Conservation (phyloP, 1,140 invertebrate genomes). For the Zaprionus gabonicus region DNA sequence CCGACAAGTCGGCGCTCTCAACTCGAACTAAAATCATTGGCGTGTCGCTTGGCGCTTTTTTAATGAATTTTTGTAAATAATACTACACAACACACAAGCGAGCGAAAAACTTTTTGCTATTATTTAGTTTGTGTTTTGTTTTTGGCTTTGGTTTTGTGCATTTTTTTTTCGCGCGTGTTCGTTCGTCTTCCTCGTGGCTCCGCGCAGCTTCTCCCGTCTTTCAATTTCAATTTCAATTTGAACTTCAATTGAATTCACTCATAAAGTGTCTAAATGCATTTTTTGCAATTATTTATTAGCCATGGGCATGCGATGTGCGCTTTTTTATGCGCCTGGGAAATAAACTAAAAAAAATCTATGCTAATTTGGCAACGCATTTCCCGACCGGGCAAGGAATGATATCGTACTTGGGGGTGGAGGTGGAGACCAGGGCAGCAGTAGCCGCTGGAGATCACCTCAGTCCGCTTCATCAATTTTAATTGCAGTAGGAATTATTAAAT, state of each 20-base stretch:
- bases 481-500: slow-evolving; percentile 31
- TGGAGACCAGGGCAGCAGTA: not conserved
- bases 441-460: slow-evolving; percentile 15
- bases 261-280: slow-evolving; percentile 68
- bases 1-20: slow-evolving; percentile 69
- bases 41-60: slow-evolving; percentile 66
- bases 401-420: not conserved
- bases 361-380: slow-evolving; percentile 36
- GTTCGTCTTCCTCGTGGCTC: not conserved
- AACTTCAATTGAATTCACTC: slow-evolving; percentile 67
- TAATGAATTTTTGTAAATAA: slow-evolving; percentile 49
- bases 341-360: slow-evolving; percentile 30
- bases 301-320: slow-evolving; percentile 65
- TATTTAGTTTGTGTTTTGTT: slow-evolving; percentile 26
- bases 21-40: slow-evolving; percentile 68
- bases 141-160: slow-evolving; percentile 14
- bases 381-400: slow-evolving; percentile 10
- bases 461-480: slow-evolving; percentile 45
- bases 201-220: not conserved
- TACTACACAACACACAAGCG: slow-evolving; percentile 8
- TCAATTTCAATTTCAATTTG: slow-evolving; percentile 23
- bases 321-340: slow-evolving; percentile 49
- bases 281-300: slow-evolving; percentile 73
- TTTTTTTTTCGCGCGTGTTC: slow-evolving; percentile 33
- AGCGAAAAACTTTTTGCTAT: slow-evolving; percentile 22